Evolutionary conservation across 2,797 vertebrate species (phyloP).

Genomic region (Chiroxiphia lanceolata): DNA sequence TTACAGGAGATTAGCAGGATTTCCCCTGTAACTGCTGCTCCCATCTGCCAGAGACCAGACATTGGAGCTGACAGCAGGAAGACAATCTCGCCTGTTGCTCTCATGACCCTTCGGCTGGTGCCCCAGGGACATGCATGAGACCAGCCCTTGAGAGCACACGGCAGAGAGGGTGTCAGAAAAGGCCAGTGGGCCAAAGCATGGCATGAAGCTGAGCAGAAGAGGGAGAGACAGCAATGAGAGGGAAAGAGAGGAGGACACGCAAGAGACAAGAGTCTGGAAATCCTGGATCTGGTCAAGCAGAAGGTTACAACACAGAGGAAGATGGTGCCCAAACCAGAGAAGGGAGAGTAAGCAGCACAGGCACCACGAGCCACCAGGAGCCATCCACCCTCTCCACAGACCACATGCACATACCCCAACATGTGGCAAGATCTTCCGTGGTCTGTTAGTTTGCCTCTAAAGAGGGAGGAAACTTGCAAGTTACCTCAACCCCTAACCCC

Average conservation of each 20-base stretch:
- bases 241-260: neutral
- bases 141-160: neutral
- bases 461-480: neutral
- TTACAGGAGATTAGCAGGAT: conserved; percentile 70
- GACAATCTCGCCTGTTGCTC: conserved; percentile 46
- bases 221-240: accelerated
- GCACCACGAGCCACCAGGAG: neutral
- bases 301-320: neutral
- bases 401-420: neutral
- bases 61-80: conserved; percentile 63
- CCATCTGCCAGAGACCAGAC: conserved; percentile 63
- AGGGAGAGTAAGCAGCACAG: neutral
- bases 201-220: neutral
- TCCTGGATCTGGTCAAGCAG: neutral
- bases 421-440: accelerated
- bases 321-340: neutral
- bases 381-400: accelerated
- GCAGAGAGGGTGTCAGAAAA: neutral
- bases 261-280: neutral
- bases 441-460: neutral
- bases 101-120: neutral
- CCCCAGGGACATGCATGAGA: neutral
- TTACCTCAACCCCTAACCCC: neutral
- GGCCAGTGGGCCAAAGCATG: neutral
- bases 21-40: conserved; percentile 68